Evolutionary conservation across 2,113 vertebrate genomes (phyloP).

Genomic region (Pangasianodon gigas): DNA sequence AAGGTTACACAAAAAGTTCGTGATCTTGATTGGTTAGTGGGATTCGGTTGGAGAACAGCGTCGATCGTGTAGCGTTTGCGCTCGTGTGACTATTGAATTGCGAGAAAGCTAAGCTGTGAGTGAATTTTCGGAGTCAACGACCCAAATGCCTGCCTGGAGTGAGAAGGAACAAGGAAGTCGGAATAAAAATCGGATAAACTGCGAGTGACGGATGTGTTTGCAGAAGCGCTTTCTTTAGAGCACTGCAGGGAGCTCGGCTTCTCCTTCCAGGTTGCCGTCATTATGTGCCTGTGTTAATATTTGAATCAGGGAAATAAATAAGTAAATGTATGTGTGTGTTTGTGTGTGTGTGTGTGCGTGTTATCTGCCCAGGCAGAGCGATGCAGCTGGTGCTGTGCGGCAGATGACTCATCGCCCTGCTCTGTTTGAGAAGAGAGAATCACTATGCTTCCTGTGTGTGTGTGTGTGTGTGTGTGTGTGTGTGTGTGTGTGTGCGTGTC

Average conservation of each 20-base stretch:
- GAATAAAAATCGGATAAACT: not conserved
- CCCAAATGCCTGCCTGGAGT: not conserved
- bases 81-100: not conserved
- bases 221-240: not conserved
- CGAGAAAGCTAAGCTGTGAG: not conserved
- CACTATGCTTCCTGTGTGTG: conserved; percentile 39
- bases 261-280: conserved; percentile 24
- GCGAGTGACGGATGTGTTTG: conserved; percentile 17
- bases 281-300: conserved; percentile 44
- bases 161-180: not conserved
- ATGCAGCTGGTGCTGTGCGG: conserved; percentile 58
- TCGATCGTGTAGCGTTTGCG: not conserved
- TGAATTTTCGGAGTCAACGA: not conserved
- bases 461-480: conserved; percentile 20
- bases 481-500: conserved; percentile 16
- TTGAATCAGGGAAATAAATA: conserved; percentile 27
- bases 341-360: conserved; percentile 40
- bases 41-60: not conserved
- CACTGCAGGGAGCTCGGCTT: conserved; percentile 16
- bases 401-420: conserved; percentile 60
- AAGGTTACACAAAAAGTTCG: not conserved
- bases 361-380: conserved; percentile 50
- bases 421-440: conserved; percentile 60
- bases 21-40: not conserved
- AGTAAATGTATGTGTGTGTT: conserved; percentile 22